Evolutionary conservation across 2,113 vertebrate species (phyloP), one percentile per base, ranked within the genome.

Genomic region (Pteruthius melanotis): DNA sequence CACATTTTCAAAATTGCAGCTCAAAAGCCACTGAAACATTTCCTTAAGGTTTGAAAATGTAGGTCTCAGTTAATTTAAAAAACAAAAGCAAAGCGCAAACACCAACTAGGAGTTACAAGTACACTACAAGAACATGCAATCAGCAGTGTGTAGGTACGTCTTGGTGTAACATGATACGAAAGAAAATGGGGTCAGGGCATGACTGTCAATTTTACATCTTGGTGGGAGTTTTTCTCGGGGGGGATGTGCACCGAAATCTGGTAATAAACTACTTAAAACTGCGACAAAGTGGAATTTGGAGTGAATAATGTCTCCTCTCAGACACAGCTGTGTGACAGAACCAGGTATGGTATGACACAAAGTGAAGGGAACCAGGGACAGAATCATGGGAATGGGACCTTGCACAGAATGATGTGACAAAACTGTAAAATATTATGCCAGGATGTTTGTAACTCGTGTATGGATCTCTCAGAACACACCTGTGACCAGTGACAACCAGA

Each of bases 21-120:
- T 95, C 77, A 94, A 87, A 97, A 96, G 97, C 97, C 96, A 97
- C 93, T 71, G 74, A 79, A 96, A 96, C 70, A 22, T 80, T 87
- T 96, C 85, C 81, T 97, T 83, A 91, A 96, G 96, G 93, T 98
- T 98, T 98, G 98, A 98, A 98, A 98, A 98, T 97, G 98, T 93
- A 98, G 96, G 91, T 97, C 92, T 97, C 93, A 82, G 95, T 96
- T 97, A 97, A 95, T 97, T 97, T 95, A 85, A 95, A 98, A 97
- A 96, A 94, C 86, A 97, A 97, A 98, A 98, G 97, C 97, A 77
- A 98, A 98, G 98, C 95, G 89, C 98, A 97, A 93, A 98, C 97
- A 98, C 94, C 95, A 87, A 90, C 94, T 69, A 97, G 93, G 96
- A 97, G 96, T 97, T 94, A 98, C 91, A 49, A 95, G 96, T 83